These are phyloP conservation scores for Carterocephalus palaemon DNA, from an alignment of 2,888 invertebrate genomes.

Conservation along the genomic window DNA sequence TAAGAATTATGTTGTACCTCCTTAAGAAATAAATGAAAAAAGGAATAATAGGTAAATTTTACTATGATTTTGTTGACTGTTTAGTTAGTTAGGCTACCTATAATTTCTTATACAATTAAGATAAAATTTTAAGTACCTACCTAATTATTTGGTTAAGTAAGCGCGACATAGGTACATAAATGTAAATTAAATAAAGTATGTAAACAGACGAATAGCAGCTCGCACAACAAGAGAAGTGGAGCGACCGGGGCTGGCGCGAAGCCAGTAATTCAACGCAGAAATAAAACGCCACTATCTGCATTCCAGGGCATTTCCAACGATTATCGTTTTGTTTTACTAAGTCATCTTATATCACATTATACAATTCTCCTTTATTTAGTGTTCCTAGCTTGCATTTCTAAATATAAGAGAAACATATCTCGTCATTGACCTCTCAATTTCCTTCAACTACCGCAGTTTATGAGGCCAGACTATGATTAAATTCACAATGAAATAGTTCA, in stretches of 20 bases:
- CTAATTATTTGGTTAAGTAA: too few species aligned
- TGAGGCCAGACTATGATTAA: too few species aligned
- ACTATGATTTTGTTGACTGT: too few species aligned
- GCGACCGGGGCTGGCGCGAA: constrained; percentile 62
- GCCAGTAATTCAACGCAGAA: constrained; percentile 72
- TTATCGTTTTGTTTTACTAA: constrained; percentile 58
- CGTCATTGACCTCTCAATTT: not conserved
- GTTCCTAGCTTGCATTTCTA: constrained; percentile 4
- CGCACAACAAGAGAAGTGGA: constrained; percentile 44
- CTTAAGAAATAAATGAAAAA: too few species aligned
- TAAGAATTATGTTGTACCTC: too few species aligned
- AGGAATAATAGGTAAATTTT: too few species aligned
- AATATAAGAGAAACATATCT: not conserved
- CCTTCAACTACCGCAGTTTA: too few species aligned
- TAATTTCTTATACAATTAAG: too few species aligned
- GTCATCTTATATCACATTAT: constrained; percentile 26
- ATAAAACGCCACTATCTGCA: constrained; percentile 75
- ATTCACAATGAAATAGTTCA: too few species aligned
- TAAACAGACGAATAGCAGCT: constrained; percentile 13
- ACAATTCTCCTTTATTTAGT: constrained; percentile 15
- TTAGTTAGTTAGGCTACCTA: too few species aligned
- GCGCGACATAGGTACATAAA: too few species aligned
- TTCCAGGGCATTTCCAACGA: constrained; percentile 73
- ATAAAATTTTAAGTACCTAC: too few species aligned
- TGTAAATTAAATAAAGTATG: constrained; percentile 12